These are phyloP conservation scores for Collichthys lucidus DNA, from an alignment of 2,113 vertebrate genomes.

Conservation along the genomic window DNA sequence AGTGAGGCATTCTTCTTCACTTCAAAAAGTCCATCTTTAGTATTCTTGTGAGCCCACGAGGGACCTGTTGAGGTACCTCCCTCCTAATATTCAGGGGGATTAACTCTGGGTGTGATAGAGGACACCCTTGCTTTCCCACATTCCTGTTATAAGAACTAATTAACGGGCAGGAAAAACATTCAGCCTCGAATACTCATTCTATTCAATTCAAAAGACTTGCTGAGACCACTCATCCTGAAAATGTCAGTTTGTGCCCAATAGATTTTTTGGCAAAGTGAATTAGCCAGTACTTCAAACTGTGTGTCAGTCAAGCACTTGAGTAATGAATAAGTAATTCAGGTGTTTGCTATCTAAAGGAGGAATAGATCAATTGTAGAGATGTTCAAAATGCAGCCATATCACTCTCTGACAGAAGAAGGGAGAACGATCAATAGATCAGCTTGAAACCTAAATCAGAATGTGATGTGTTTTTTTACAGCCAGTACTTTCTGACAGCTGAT, in stretches of 20 bases:
- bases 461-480: constrained; percentile 3
- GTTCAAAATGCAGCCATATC: constrained; percentile 57
- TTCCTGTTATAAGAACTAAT: constrained; percentile 71
- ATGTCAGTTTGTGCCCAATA: constrained; percentile 60
- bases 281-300: constrained; percentile 64
- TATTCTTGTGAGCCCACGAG: constrained; percentile 65
- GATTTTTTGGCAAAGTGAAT: constrained; percentile 65
- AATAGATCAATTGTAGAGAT: constrained; percentile 64
- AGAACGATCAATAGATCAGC: constrained; percentile 51
- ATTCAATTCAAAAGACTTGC: constrained; percentile 61
- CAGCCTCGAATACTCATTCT: constrained; percentile 51
- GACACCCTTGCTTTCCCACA: constrained; percentile 67
- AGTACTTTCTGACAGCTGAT: constrained; percentile 56
- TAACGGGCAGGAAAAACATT: constrained; percentile 64
- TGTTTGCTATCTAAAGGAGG: constrained; percentile 59
- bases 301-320: constrained; percentile 63
- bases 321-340: constrained; percentile 74
- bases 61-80: constrained; percentile 46
- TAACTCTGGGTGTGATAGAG: constrained; percentile 66
- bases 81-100: constrained; percentile 67
- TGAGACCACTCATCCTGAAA: constrained; percentile 67
- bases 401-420: constrained; percentile 56
- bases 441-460: constrained; percentile 50
- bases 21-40: constrained; percentile 62
- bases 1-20: constrained; percentile 60